Conservation (phyloP, 2,113 vertebrate species). For the Sylvia atricapilla region DNA sequence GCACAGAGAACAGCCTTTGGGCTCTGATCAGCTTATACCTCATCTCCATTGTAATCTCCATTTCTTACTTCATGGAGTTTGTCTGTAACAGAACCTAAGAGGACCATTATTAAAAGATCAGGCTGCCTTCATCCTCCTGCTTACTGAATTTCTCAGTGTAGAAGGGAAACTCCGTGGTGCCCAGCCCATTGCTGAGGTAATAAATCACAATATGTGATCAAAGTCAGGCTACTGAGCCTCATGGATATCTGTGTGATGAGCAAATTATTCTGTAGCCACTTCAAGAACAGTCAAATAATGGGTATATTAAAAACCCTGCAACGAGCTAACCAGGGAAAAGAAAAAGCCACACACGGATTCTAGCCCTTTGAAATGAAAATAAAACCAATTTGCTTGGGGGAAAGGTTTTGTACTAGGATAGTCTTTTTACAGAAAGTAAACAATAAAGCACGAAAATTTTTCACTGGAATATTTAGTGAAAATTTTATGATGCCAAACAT, state of each 20-base stretch:
- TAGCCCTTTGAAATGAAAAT: not conserved
- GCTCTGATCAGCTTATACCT: not conserved
- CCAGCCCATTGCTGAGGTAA: not conserved
- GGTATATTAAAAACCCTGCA: not conserved
- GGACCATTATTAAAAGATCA: slow-evolving; percentile 33
- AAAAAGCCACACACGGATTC: not conserved
- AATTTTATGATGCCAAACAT: not conserved
- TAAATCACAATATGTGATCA: not conserved
- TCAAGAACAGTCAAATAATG: not conserved
- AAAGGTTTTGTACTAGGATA: not conserved
- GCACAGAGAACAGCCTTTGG: not conserved
- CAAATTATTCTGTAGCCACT: not conserved
- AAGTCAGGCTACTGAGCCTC: not conserved
- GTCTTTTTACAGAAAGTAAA: not conserved
- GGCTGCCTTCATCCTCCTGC: not conserved
- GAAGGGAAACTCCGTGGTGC: not conserved
- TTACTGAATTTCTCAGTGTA: not conserved
- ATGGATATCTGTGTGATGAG: not conserved
- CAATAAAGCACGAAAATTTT: not conserved
- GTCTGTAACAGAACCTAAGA: not conserved
- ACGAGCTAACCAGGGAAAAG: not conserved
- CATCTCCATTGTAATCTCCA: not conserved
- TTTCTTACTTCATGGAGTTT: not conserved
- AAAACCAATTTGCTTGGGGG: not conserved
- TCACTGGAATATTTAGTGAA: not conserved